Base-by-base conservation (phyloP, 2,113 vertebrate species). In the Capreolus pygargus region DNA sequence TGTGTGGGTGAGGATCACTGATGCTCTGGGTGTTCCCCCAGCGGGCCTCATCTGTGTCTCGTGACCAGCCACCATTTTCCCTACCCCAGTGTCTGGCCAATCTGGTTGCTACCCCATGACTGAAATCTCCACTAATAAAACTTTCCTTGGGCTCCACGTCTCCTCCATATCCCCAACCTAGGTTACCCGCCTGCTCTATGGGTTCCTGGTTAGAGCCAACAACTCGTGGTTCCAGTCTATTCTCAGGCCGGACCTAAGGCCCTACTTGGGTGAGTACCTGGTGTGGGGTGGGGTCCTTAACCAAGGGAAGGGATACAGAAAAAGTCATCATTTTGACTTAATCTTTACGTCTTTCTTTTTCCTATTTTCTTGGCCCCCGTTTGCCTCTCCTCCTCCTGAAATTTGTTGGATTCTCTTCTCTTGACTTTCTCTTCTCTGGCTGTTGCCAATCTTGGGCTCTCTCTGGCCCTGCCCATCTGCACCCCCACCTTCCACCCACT, bases 161-260 rank as follows among this genome's bases (percentile, higher is more conserved):
- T 43, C 86, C 39, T 2, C 47, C 5, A 82, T 92, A 1, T 83
- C 92, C 15, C 5, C 7, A 52, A 85, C 30, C 8, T 98, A 99
- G 99, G 99, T 99, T 21, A 98, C 99, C 0, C 99, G 98, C 67
- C 97, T 99, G 98, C 98, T 99, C 1, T 99, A 99, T 4, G 99
- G 99, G 0, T 99, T 99, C 97, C 98, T 99, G 23, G 96, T 99
- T 16, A 98, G 97, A 97, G 98, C 99, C 70, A 99, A 99, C 98
- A 99, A 99, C 93, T 99, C 99, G 58, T 99, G 99, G 99, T 99
- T 99, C 96, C 99, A 99, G 95, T 98, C 99, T 4, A 84, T 99
- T 9, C 89, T 99, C 21, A 98, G 99, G 64, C 97, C 99, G 0
- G 99, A 99, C 19, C 23, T 99, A 0, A 96, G 96, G 21, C 95